A percentile compares a stretch with the other conserved stretches of the same genome.
These are phyloP conservation scores for Xiphorhynchus elegans DNA, from an alignment of 2,113 vertebrate species.

Conservation along the genomic window DNA sequence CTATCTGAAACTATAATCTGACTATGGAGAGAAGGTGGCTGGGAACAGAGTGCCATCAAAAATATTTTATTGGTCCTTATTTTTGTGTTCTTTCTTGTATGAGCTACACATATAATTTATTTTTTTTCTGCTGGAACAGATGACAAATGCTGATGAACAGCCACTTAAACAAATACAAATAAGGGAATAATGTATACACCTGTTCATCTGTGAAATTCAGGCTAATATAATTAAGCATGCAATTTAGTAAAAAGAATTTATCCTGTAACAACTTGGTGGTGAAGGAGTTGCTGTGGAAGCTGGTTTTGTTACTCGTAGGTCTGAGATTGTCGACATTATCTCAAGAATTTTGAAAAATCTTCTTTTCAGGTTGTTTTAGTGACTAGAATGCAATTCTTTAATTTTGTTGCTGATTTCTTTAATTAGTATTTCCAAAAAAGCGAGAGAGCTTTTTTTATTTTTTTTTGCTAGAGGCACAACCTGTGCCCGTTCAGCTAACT, in stretches of 20 bases:
- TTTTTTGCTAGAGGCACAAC: not conserved
- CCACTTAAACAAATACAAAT: not conserved
- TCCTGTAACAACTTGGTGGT: not conserved
- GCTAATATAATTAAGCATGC: not conserved
- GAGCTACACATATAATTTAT: not conserved
- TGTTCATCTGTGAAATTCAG: not conserved
- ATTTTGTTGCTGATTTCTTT: not conserved
- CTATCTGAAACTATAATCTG: not conserved
- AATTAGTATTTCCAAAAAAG: not conserved
- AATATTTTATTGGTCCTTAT: not conserved
- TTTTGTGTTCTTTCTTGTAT: not conserved
- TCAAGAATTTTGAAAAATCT: not conserved
- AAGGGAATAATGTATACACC: not conserved
- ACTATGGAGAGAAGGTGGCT: not conserved
- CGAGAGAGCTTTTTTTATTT: not conserved
- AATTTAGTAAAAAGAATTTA: not conserved
- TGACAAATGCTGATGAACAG: not conserved
- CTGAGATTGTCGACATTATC: not conserved
- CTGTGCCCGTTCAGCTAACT: not conserved
- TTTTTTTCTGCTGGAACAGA: not conserved
- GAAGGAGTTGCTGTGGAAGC: not conserved
- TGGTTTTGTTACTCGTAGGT: not conserved
- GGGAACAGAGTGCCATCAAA: not conserved
- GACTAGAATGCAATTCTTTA: not conserved
- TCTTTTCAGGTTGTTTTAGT: not conserved